Percentiles rank a stretch among this genome's conserved stretches.
phyloP scores from a whole-genome alignment of 1,140 invertebrate species.

The Zaprionus capensis region DNA sequence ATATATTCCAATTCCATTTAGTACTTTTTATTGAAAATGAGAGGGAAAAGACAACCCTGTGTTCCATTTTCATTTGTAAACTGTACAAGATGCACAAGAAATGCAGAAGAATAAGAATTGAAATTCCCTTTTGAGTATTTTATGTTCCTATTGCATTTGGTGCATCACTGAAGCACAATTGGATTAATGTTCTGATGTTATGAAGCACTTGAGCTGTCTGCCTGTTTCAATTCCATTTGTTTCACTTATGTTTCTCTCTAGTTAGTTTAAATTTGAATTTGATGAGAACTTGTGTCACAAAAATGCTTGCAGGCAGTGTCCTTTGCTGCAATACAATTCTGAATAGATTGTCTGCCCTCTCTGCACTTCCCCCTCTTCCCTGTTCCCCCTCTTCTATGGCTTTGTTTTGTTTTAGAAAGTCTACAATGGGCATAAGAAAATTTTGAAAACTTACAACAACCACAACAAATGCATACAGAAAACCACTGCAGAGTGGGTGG shows the following conservation, averaged over 20 bases:
- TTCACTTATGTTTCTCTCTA: neutral
- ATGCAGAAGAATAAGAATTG: neutral
- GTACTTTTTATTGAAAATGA: too few species aligned
- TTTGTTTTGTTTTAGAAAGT: slow-evolving; percentile 36
- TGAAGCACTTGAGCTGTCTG: too few species aligned
- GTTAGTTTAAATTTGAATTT: neutral
- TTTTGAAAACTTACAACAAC: slow-evolving; percentile 2
- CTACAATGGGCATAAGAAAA: slow-evolving; percentile 37
- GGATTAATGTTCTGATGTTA: too few species aligned
- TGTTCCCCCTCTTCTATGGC: neutral
- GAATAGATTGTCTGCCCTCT: neutral
- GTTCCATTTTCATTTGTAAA: neutral
- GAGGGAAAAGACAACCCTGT: neutral
- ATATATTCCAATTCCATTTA: too few species aligned
- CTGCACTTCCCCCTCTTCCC: neutral
- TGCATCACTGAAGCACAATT: too few species aligned
- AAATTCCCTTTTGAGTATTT: neutral
- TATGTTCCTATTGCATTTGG: neutral
- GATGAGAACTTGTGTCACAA: neutral
- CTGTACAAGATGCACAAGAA: too few species aligned
- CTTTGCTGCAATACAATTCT: neutral
- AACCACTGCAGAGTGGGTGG: neutral
- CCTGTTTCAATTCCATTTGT: neutral
- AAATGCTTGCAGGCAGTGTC: slow-evolving; percentile 22
- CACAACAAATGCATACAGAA: neutral